A percentile compares a stretch with the other conserved stretches of the same genome.
phyloP scores from a whole-genome alignment of 2,113 vertebrate species.

The Megalops atlanticus region DNA sequence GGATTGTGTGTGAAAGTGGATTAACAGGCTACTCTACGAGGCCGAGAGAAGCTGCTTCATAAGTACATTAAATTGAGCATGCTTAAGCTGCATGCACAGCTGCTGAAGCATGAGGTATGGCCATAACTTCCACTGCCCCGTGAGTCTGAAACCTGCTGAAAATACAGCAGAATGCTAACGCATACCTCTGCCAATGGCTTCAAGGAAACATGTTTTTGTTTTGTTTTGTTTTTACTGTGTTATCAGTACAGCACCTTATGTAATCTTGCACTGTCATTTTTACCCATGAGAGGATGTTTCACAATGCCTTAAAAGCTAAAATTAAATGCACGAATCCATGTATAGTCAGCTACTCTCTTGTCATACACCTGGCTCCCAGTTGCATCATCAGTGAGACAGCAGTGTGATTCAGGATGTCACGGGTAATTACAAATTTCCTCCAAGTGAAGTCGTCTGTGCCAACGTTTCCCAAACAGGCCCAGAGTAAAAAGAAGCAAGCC shows the following conservation, averaged over 20 bases:
- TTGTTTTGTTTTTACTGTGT: background rate
- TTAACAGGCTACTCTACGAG: background rate
- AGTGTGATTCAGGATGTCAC: background rate
- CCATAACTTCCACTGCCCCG: conserved; percentile 3
- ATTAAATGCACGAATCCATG: background rate
- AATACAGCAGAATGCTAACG: background rate
- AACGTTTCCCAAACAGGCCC: no score
- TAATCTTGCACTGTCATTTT: background rate
- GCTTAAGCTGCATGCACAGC: conserved; percentile 28
- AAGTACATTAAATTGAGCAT: conserved; percentile 44
- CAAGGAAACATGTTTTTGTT: background rate
- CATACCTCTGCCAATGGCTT: background rate
- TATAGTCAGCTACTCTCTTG: background rate
- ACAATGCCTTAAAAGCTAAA: background rate
- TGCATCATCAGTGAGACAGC: background rate
- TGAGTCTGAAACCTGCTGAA: background rate
- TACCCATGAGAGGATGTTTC: background rate
- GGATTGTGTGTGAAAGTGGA: background rate
- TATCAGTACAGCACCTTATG: no score
- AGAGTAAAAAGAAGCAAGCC: no score
- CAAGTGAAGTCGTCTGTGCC: background rate
- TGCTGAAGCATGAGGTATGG: conserved; percentile 23
- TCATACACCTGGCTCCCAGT: background rate
- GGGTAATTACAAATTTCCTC: background rate
- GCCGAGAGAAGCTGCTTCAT: conserved; percentile 20